Percentiles rank a stretch among this genome's conserved stretches.
phyloP scores from a whole-genome alignment of 37 sponge, comb jelly and placozoan genomes.

The Crambe crambe region DNA sequence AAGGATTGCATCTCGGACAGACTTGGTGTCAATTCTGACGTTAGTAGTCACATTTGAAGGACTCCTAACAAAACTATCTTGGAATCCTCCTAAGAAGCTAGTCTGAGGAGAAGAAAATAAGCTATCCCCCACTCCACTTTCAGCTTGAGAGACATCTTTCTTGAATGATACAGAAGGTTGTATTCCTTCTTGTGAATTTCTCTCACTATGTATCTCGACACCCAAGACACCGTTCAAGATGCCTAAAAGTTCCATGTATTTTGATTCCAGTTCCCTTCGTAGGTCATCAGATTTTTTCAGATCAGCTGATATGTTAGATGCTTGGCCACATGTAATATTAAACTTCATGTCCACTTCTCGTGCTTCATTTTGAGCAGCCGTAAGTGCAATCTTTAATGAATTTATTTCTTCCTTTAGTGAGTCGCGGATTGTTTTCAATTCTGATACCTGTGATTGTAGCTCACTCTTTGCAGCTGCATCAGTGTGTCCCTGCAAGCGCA shows the following conservation, averaged over 20 bases:
- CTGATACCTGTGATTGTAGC: slow-evolving; percentile 13
- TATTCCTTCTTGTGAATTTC: background rate
- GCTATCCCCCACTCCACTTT: slow-evolving; percentile 55
- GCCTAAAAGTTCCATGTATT: slow-evolving; percentile 33
- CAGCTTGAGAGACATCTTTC: slow-evolving; percentile 12
- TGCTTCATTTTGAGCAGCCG: background rate
- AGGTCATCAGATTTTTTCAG: background rate
- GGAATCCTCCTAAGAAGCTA: background rate
- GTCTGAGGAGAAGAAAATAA: background rate
- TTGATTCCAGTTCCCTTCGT: slow-evolving; percentile 17
- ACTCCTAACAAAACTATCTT: background rate
- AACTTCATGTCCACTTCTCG: slow-evolving; percentile 21
- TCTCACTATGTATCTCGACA: background rate
- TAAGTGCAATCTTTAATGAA: background rate
- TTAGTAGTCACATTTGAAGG: background rate
- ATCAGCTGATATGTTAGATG: slow-evolving; percentile 8
- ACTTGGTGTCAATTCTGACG: slow-evolving; percentile 1
- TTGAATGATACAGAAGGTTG: background rate
- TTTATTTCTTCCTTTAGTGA: slow-evolving; percentile 13
- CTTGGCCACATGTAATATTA: background rate
- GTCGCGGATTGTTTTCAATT: background rate
- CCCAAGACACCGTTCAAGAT: slow-evolving; percentile 49
- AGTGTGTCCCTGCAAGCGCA: slow-evolving; percentile 16
- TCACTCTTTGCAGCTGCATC: slow-evolving; percentile 41
- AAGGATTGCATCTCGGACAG: slow-evolving; percentile 43